Base-by-base conservation (phyloP, 2,888 invertebrate genomes). In the Anarsia innoxiella region DNA sequence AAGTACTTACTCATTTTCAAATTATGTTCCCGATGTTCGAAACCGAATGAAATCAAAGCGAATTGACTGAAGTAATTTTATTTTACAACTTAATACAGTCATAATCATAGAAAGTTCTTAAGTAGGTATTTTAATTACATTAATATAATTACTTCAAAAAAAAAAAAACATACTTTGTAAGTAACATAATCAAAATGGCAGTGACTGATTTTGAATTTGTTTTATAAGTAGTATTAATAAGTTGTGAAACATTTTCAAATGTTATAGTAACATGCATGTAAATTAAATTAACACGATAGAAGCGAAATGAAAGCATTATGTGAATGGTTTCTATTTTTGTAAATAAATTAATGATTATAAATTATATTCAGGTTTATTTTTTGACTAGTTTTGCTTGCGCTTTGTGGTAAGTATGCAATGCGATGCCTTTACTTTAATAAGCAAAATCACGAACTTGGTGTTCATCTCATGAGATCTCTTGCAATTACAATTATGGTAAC, bases 301-400 rank as follows among this genome's bases (percentile, higher is more conserved):
- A n/a, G 57, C 50, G 62, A 5, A 63, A 43, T 46, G 48, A 58
- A 63, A 58, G 55, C 61, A 61, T 56, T 62, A 48, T 46, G 47
- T 41, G 61, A 58, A 63, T 65, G 52, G 63, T 75, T 75, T 76
- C 68, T 79, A 80, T 76, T 82, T 79, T 82, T 83, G 79, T 82
- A 80, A 80, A 80, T 83, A 83, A 80, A 79, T 56, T 67, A 48
- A 60, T 23, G 29, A 35, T 31, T 16, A 25, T 45, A n/a, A n/a
- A n/a, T n/a, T n/a, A n/a, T n/a, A n/a, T n/a, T n/a, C n/a, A n/a
- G n/a, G n/a, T n/a, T n/a, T n/a, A n/a, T n/a, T n/a, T n/a, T n/a
- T n/a, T n/a, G n/a, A n/a, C n/a, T n/a, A n/a, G n/a, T n/a, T n/a
- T n/a, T n/a, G n/a, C n/a, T n/a, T n/a, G n/a, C n/a, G n/a, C n/a